Evolutionary conservation across 2,113 vertebrate genomes (phyloP), one percentile per base, ranked within the genome.

Genomic region (Protobothrops mucrosquamatus): DNA sequence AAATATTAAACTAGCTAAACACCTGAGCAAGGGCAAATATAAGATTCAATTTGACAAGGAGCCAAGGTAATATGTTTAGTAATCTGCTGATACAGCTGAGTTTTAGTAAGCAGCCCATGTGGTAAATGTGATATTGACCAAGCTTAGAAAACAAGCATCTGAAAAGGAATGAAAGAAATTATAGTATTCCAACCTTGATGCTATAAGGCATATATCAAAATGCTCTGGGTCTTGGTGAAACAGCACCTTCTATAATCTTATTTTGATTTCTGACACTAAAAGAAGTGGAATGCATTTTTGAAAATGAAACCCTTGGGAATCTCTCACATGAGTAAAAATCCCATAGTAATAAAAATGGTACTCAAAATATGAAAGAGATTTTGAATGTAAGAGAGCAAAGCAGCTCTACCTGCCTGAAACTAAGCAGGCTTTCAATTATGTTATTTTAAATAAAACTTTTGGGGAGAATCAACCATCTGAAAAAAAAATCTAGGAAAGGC

Each of bases 211-310:
- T 96, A 94, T 95, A 96, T 95, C 94, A 95, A 86, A 69, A 93
- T 90, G 89, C 85, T 0, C 0, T 22, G 64, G 92, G 69, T 92
- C 20, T 52, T 95, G 95, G 95, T 97, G 94, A 96, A 93, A 90
- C 89, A 94, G 95, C 95, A 94, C 56, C 24, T 92, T 95, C 92
- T 91, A 94, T 91, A 96, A 96, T 92, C 93, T 97, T 94, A 85
- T 56, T 87, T 23, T 23, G 93, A 93, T 95, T 95, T 93, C 92
- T 93, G 93, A 91, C 34, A 56, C 91, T 94, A 90, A 94, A 96
- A 94, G 92, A 94, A 39, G 93, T 89, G 90, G 20, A 10, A 69
- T 89, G 85, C 59, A 92, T 64, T 91, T 94, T 94, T 92, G 89
- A 59, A 94, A 95, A 43, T 51, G 54, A 89, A 94, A 91, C 39